Evolutionary conservation across 2,888 invertebrate genomes (phyloP).

Genomic region (Ormyrus labotus): DNA sequence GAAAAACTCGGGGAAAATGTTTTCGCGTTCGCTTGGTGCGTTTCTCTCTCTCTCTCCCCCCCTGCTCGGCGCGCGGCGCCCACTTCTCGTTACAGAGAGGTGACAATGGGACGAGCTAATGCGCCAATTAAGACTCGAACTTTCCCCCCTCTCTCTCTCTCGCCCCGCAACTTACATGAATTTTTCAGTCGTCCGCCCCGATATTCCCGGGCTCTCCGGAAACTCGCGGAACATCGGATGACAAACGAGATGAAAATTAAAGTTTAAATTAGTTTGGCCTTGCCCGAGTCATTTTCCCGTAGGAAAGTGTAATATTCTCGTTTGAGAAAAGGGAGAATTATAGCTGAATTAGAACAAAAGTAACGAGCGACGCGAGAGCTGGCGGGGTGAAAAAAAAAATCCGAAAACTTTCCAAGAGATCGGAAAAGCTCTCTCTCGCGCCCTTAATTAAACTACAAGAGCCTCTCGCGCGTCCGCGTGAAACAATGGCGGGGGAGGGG

Average conservation of each 20-base stretch:
- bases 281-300: constrained; percentile 52
- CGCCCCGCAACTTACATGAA: constrained; percentile 53
- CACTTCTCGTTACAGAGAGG: constrained; percentile 35
- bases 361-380: constrained; percentile 33
- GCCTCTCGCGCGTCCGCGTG: neutral
- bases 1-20: constrained; percentile 28
- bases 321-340: constrained; percentile 48
- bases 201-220: constrained; percentile 15
- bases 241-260: constrained; percentile 59
- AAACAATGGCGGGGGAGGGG: neutral
- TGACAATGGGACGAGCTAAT: constrained; percentile 57
- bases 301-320: constrained; percentile 53
- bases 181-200: constrained; percentile 43
- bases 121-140: constrained; percentile 56
- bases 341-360: constrained; percentile 56
- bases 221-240: constrained; percentile 54
- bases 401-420: constrained; percentile 30
- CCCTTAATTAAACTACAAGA: constrained; percentile 43
- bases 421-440: constrained; percentile 20
- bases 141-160: constrained; percentile 25
- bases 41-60: neutral
- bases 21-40: constrained; percentile 35
- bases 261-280: constrained; percentile 59
- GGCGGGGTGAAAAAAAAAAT: constrained; percentile 38
- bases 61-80: neutral